Evolutionary conservation across 2,113 vertebrate genomes (phyloP).

Genomic region (Nothobranchius kuhntae): DNA sequence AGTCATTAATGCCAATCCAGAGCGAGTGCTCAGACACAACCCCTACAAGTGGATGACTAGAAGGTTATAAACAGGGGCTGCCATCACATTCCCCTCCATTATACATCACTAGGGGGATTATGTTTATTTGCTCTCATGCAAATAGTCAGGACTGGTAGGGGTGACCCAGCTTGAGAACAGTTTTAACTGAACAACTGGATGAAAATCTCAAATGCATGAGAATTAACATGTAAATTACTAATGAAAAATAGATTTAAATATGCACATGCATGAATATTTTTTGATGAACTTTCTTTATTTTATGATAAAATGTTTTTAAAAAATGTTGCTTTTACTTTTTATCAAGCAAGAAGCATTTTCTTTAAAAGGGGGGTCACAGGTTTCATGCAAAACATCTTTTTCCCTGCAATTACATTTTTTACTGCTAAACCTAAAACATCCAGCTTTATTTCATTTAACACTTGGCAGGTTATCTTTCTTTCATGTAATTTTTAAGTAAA

Average conservation of each 20-base stretch:
- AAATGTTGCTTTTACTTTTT: too few relatives aligned
- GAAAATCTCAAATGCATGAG: not conserved
- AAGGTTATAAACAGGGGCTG: conserved; percentile 12
- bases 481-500: too few relatives aligned
- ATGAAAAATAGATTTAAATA: conserved; percentile 1
- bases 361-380: too few relatives aligned
- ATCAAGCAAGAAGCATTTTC: too few relatives aligned
- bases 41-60: conserved; percentile 6
- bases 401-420: too few relatives aligned
- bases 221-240: not conserved
- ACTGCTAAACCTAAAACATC: too few relatives aligned
- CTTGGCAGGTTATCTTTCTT: too few relatives aligned
- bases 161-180: not conserved
- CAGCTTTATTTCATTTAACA: too few relatives aligned
- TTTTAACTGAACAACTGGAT: not conserved
- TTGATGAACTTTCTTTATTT: not conserved
- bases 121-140: not conserved
- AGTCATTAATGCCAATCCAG: conserved; percentile 41
- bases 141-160: not conserved
- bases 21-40: conserved; percentile 2
- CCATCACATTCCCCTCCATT: not conserved
- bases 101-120: not conserved
- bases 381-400: too few relatives aligned
- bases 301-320: too few relatives aligned
- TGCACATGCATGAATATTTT: conserved; percentile 6